These are phyloP conservation scores for Corythaeola cristata DNA, from an alignment of 2,113 vertebrate genomes.

Conservation along the genomic window DNA sequence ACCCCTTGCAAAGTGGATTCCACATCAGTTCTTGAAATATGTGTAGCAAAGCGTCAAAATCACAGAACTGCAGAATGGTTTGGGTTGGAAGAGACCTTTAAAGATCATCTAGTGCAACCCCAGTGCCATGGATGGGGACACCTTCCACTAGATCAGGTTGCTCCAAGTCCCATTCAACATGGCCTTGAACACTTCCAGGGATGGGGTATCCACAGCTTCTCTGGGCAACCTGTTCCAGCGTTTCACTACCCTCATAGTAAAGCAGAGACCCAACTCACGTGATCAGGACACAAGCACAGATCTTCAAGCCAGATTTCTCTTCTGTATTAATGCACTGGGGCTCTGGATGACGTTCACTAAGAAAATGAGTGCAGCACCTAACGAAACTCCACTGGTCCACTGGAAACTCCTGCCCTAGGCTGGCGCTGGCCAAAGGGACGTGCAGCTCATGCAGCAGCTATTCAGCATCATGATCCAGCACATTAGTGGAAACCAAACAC, in stretches of 20 bases:
- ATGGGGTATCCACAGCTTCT: neutral
- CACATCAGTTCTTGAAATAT: neutral
- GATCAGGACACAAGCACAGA: neutral
- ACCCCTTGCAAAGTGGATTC: neutral
- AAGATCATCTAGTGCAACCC: neutral
- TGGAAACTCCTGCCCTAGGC: neutral
- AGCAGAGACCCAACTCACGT: neutral
- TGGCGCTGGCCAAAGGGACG: neutral
- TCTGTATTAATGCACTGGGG: neutral
- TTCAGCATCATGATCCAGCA: neutral
- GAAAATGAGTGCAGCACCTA: neutral
- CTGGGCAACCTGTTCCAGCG: neutral
- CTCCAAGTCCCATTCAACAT: neutral
- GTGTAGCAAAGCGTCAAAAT: neutral
- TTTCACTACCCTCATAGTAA: neutral
- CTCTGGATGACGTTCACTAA: neutral
- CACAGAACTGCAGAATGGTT: neutral
- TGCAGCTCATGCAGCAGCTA: neutral
- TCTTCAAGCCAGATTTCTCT: neutral
- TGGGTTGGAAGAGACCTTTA: neutral
- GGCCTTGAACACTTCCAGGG: neutral
- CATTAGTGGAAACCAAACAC: neutral
- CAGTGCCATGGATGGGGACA: neutral
- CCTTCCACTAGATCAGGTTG: neutral
- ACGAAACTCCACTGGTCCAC: accelerated